phyloP scores from a whole-genome alignment of 2,113 vertebrate species.

The Gallinago media region DNA sequence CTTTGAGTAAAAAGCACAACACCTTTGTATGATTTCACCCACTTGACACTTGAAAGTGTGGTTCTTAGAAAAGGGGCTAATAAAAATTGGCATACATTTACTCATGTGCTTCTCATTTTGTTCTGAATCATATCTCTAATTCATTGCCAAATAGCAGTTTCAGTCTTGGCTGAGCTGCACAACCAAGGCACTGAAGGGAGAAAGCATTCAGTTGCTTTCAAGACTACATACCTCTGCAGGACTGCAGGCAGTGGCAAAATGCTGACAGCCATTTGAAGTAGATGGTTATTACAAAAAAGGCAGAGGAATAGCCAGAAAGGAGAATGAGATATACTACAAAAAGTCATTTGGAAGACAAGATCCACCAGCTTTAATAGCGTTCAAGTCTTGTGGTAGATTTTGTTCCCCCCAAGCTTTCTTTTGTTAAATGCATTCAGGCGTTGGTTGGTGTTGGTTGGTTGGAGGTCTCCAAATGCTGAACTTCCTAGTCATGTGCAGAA shows the following conservation, averaged over 20 bases:
- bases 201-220: background rate
- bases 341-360: background rate
- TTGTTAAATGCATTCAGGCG: background rate
- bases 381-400: background rate
- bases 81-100: background rate
- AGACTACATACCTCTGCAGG: rapidly evolving
- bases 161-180: background rate
- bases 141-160: constrained; percentile 8
- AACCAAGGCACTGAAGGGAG: background rate
- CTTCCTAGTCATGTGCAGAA: background rate
- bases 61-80: background rate
- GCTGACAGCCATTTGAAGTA: background rate
- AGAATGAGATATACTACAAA: background rate
- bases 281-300: background rate
- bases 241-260: background rate
- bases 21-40: constrained; percentile 13
- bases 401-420: background rate
- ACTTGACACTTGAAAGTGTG: constrained; percentile 30
- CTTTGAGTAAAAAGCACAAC: constrained; percentile 26
- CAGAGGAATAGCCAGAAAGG: background rate
- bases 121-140: constrained; percentile 18
- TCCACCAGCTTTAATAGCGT: background rate
- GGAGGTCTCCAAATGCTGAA: background rate
- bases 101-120: background rate
- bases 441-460: background rate